Percentiles rank a stretch among this genome's conserved stretches.
These are phyloP conservation scores for Rhinogobio ventralis DNA, from an alignment of 2,797 vertebrate genomes.

Conservation along the genomic window DNA sequence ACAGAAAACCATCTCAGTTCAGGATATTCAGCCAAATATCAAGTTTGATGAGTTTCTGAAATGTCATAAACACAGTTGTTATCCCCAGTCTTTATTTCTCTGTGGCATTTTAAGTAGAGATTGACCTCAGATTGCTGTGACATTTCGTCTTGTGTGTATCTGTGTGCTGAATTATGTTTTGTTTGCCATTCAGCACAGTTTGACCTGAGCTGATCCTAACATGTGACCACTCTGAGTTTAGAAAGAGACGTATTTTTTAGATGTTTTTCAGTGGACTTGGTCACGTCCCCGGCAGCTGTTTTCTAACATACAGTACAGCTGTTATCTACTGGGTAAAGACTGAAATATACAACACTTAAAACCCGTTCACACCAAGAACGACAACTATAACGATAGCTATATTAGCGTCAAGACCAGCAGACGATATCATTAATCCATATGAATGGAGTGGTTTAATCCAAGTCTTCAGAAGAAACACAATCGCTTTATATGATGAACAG, in stretches of 20 bases:
- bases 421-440: neutral
- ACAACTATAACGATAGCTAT: too few species aligned
- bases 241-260: neutral
- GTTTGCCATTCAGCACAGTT: constrained; percentile 7
- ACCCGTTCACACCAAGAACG: too few species aligned
- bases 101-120: constrained; percentile 21
- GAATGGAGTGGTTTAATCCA: neutral
- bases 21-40: neutral
- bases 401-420: too few species aligned
- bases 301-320: neutral
- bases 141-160: constrained; percentile 22
- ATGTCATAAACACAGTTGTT: constrained; percentile 8
- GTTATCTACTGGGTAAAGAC: neutral
- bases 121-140: constrained; percentile 29
- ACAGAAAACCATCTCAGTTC: neutral
- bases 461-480: neutral
- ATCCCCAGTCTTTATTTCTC: neutral
- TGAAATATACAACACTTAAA: neutral
- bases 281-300: neutral
- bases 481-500: neutral
- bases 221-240: neutral
- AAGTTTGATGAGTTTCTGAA: constrained; percentile 6
- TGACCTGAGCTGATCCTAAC: neutral
- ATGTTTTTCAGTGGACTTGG: neutral
- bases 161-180: too few species aligned